Conservation (phyloP, 53 echinoderm and acorn worm genomes). For the Hippasteria phrygiana region DNA sequence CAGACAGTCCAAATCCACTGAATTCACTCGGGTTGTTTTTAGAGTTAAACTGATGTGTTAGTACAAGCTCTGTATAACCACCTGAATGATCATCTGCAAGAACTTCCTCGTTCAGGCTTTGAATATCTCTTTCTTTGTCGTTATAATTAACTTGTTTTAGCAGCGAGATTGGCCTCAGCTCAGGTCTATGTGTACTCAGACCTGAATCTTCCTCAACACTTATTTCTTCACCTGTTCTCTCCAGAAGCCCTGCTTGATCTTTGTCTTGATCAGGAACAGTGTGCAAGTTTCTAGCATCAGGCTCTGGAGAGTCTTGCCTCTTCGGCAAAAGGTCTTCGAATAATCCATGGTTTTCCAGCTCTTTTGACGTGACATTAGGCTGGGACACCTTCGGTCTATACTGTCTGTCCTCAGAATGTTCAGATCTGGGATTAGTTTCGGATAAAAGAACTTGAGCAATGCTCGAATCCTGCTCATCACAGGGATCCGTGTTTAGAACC, state of each 20-base stretch:
- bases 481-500: not conserved
- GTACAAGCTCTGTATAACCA: not conserved
- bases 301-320: not conserved
- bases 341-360: constrained; percentile 65
- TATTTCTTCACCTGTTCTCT: not conserved
- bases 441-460: not conserved
- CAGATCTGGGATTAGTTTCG: not conserved
- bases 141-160: constrained; percentile 53
- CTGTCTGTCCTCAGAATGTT: not conserved
- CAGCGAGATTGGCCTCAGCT: constrained; percentile 67
- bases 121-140: not conserved
- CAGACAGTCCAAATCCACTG: not conserved
- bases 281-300: not conserved
- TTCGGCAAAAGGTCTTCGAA: constrained; percentile 38
- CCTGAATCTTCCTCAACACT: constrained; percentile 50
- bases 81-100: constrained; percentile 12
- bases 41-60: not conserved
- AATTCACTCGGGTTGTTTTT: not conserved
- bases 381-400: constrained; percentile 54
- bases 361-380: constrained; percentile 66
- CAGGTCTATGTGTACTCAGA: constrained; percentile 82
- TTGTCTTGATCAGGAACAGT: not conserved
- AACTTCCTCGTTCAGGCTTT: not conserved
- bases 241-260: not conserved
- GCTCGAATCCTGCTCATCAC: not conserved